Percentiles rank a stretch among this genome's conserved stretches.
Conservation (phyloP, 2,113 vertebrate species). For the Ibidorhyncha struthersii region DNA sequence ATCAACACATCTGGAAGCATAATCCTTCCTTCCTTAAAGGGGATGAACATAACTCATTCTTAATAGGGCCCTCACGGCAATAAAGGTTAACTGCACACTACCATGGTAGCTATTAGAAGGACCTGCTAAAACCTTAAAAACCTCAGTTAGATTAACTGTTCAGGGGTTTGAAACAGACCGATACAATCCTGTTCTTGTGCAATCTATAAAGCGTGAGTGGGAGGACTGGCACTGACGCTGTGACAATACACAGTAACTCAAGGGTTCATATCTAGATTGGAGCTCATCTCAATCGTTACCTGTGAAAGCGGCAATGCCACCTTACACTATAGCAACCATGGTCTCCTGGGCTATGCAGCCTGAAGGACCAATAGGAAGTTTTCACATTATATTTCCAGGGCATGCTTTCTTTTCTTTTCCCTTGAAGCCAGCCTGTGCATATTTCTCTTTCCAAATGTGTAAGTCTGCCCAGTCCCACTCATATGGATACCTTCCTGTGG, state of each 20-base stretch:
- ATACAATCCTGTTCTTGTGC: neutral
- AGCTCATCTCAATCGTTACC: conserved; percentile 26
- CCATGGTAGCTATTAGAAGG: conserved; percentile 21
- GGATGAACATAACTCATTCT: conserved; percentile 40
- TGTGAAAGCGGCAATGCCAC: neutral
- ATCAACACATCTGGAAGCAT: conserved; percentile 49
- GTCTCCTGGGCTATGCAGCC: neutral
- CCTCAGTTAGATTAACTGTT: conserved; percentile 56
- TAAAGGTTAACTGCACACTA: conserved; percentile 60
- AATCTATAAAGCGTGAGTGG: conserved; percentile 2
- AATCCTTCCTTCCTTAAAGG: conserved; percentile 38
- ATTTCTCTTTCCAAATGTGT: neutral
- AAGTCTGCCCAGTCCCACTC: neutral
- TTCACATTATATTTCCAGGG: neutral
- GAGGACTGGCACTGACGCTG: neutral
- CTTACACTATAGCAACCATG: neutral
- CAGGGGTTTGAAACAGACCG: neutral
- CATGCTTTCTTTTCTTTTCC: neutral
- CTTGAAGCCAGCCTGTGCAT: neutral
- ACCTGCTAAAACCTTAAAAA: conserved; percentile 53
- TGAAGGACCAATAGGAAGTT: neutral
- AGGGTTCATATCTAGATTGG: neutral
- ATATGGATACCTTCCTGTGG: neutral
- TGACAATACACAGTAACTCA: conserved; percentile 16
- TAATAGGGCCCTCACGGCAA: conserved; percentile 46